A percentile compares a stretch with the other conserved stretches of the same genome.
phyloP scores from a whole-genome alignment of 2,888 invertebrate genomes.

The Mimas tiliae region DNA sequence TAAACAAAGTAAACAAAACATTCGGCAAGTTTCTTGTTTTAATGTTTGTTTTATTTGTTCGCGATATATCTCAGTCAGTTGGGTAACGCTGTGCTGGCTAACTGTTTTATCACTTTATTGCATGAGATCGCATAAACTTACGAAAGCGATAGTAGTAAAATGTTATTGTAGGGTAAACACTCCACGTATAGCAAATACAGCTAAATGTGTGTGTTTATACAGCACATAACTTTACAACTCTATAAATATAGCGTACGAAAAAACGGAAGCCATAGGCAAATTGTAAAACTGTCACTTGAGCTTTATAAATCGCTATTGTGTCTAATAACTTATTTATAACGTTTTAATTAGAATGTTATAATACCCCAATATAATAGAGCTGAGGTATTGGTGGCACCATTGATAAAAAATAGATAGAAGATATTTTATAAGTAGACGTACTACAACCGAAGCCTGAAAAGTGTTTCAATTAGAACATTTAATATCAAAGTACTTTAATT shows the following conservation, averaged over 20 bases:
- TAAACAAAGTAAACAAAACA: conserved; percentile 74
- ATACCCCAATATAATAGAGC: too few species aligned
- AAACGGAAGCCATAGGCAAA: background rate
- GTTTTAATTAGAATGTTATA: background rate
- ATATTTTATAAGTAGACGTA: background rate
- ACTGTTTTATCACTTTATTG: conserved; percentile 84
- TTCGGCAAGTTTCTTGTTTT: conserved; percentile 73
- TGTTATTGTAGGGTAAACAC: conserved; percentile 53
- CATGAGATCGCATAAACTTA: conserved; percentile 79
- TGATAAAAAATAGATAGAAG: too few species aligned
- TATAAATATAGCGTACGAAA: background rate
- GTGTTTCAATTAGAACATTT: too few species aligned
- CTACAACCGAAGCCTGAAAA: background rate
- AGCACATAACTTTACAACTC: conserved; percentile 10
- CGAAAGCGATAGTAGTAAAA: conserved; percentile 72
- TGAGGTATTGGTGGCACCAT: too few species aligned
- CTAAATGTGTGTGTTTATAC: background rate
- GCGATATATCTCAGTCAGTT: conserved; percentile 74
- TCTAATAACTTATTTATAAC: background rate
- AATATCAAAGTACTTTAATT: too few species aligned
- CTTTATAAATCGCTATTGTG: background rate
- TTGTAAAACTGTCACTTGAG: background rate
- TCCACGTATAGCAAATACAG: conserved; percentile 8
- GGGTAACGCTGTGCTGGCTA: conserved; percentile 72
- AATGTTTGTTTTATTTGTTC: conserved; percentile 80